Evolutionary conservation across 2,888 invertebrate genomes (phyloP).

Genomic region (Lordiphosa andalusiaca): DNA sequence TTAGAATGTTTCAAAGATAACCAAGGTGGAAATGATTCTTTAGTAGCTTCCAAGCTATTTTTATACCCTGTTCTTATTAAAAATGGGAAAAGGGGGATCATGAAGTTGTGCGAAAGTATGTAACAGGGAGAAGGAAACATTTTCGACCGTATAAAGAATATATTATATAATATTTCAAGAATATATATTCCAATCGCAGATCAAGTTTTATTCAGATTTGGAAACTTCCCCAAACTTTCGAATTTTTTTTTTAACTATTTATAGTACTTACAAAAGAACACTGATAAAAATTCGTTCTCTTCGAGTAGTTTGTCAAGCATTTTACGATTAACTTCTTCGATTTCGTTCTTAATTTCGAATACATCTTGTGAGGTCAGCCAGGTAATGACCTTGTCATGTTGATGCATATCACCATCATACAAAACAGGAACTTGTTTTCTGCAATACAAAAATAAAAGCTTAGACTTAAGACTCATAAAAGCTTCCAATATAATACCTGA

Average conservation of each 20-base stretch:
- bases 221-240: too few relatives aligned
- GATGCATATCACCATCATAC: slow-evolving; percentile 93
- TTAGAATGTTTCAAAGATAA: not conserved
- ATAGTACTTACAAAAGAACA: slow-evolving; percentile 93
- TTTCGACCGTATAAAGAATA: too few relatives aligned
- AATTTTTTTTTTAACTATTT: too few relatives aligned
- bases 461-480: not conserved
- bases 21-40: not conserved
- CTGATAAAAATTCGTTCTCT: slow-evolving; percentile 96
- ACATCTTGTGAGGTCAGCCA: slow-evolving; percentile 97
- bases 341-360: slow-evolving; percentile 97
- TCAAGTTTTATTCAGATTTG: too few relatives aligned
- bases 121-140: too few relatives aligned
- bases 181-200: too few relatives aligned
- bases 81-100: too few relatives aligned
- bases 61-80: too few relatives aligned
- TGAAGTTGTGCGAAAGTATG: too few relatives aligned
- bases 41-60: too few relatives aligned
- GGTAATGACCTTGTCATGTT: slow-evolving; percentile 90
- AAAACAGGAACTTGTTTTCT: slow-evolving; percentile 88
- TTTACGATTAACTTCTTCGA: slow-evolving; percentile 97
- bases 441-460: too few relatives aligned
- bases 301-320: slow-evolving; percentile 97
- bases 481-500: slow-evolving; percentile 82
- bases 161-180: too few relatives aligned